Conservation (phyloP, 1,140 invertebrate genomes). For the Drosophila nigrodunni region DNA sequence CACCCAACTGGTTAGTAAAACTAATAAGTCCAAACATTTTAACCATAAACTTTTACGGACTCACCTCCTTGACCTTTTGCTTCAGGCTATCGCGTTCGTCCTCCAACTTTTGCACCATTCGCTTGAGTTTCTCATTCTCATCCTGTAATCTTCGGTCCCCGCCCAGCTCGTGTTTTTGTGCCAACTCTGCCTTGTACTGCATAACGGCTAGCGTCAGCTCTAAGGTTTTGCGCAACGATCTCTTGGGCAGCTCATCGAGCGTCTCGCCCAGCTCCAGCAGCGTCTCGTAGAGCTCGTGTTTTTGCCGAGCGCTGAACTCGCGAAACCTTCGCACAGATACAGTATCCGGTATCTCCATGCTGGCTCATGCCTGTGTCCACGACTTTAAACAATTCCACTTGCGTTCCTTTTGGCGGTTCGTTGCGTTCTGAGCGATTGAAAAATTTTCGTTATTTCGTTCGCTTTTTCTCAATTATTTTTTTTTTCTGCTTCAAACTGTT, state of each 20-base stretch:
- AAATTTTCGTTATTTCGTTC: constrained; percentile 46
- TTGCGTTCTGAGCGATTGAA: constrained; percentile 64
- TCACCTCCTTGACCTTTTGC: constrained; percentile 66
- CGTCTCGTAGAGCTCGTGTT: constrained; percentile 79
- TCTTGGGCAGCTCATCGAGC: constrained; percentile 74
- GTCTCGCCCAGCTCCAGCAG: constrained; percentile 63
- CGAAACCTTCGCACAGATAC: constrained; percentile 78
- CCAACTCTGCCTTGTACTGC: constrained; percentile 77
- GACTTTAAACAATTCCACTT: background rate
- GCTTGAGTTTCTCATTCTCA: constrained; percentile 79
- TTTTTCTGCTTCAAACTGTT: constrained; percentile 41
- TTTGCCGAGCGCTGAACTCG: constrained; percentile 71
- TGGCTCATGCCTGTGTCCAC: constrained; percentile 59
- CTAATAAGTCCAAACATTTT: background rate
- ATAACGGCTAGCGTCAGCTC: constrained; percentile 73
- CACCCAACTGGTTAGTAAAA: constrained; percentile 46
- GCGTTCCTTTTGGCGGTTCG: constrained; percentile 44
- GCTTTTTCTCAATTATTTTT: constrained; percentile 23
- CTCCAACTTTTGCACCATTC: constrained; percentile 75
- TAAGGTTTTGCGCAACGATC: constrained; percentile 74
- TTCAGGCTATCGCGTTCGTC: constrained; percentile 63
- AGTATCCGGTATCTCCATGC: constrained; percentile 77
- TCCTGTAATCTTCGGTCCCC: constrained; percentile 62
- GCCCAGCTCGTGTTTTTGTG: constrained; percentile 33
- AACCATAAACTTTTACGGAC: background rate